A percentile compares a stretch with the other conserved stretches of the same genome.
Conservation (phyloP, 2,888 invertebrate genomes). For the Cheilosia variabilis region DNA sequence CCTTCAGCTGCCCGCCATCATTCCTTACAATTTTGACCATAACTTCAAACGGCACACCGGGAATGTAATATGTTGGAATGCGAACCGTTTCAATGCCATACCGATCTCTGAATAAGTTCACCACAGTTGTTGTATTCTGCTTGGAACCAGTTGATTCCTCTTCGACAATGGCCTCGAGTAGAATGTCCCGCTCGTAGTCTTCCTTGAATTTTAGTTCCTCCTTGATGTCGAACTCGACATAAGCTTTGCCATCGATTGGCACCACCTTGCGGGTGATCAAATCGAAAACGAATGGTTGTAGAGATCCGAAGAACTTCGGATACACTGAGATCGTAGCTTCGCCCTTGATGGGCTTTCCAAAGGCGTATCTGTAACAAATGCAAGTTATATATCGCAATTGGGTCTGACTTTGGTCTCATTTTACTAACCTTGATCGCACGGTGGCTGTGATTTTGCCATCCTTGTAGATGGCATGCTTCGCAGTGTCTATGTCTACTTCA, state of each 20-base stretch:
- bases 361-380: conserved; percentile 79
- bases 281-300: conserved; percentile 83
- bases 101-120: conserved; percentile 91
- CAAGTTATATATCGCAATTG: not conserved
- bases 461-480: conserved; percentile 92
- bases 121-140: conserved; percentile 91
- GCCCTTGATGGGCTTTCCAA: conserved; percentile 93
- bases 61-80: conserved; percentile 96
- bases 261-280: conserved; percentile 88
- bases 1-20: conserved; percentile 87
- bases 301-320: conserved; percentile 87
- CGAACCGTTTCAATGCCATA: conserved; percentile 92
- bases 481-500: conserved; percentile 93
- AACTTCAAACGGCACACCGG: conserved; percentile 90
- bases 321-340: conserved; percentile 94
- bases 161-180: conserved; percentile 95
- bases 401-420: not conserved
- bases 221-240: conserved; percentile 90
- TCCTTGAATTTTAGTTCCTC: conserved; percentile 93
- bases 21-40: conserved; percentile 87
- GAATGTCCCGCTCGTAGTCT: conserved; percentile 89
- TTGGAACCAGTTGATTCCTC: conserved; percentile 93
- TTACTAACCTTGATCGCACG: conserved; percentile 84
- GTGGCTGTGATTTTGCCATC: conserved; percentile 92
- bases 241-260: conserved; percentile 87